Base-by-base conservation (phyloP, 1,140 invertebrate species). In the Leptinotarsa lineolata region DNA sequence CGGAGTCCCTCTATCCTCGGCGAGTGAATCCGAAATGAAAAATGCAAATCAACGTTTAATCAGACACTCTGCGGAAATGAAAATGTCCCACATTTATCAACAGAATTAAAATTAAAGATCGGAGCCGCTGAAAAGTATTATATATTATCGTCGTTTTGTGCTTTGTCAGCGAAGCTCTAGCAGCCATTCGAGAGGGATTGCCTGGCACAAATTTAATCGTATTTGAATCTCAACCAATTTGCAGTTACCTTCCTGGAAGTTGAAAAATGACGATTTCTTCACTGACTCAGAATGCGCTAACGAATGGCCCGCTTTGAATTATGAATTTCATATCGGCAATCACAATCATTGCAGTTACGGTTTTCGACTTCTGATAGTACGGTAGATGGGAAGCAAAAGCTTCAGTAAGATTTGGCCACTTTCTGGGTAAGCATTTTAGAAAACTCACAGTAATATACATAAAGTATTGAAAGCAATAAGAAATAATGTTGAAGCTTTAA, bases 1-100 rank as follows among this genome's bases (percentile, higher is more conserved):
- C 16, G 20, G 16, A 59, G 61, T 30, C 6, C 24, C 20, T 63
- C 15, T 22, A 63, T 45, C 44, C 46, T 20, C 13, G 46, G 44
- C 20, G 48, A 68, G 48, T 45, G 67, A 20, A 68, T 68, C 20
- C 15, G 45, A 54, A 68, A 68, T 68, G 67, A 68, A 68, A 68
- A 68, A 68, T 68, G 67, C 48, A 68, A 68, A 68, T 68, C 67
- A 45, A 45, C 30, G 30, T 45, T 68, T 54, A 68, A 68, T 68
- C 67, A 68, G 67, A 68, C 67, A 68, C 30, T 39, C 46, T 24
- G 67, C 67, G 67, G 67, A 68, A 68, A 68, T 68, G 67, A 68
- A 68, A 68, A 68, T 58, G 67, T 58, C 48, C 67, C 67, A 68
- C 67, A 68, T 68, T 68, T 68, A 68, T 68, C 67, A 68, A 48